phyloP scores from a whole-genome alignment of 1,140 invertebrate genomes.

The Cyclina sinensis region DNA sequence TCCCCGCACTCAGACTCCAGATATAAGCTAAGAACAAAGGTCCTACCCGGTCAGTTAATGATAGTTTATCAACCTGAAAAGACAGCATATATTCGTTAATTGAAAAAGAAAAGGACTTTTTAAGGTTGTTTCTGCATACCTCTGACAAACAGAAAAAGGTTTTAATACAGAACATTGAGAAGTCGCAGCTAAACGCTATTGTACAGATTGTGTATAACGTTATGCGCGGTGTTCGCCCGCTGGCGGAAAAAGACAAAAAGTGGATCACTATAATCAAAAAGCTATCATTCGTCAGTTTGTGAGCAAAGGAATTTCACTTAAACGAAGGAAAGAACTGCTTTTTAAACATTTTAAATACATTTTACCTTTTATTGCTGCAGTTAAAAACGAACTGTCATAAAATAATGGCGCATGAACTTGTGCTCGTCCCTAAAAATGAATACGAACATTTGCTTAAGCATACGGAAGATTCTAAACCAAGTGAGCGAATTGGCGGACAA shows the following conservation, averaged over 20 bases:
- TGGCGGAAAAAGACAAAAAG: conserved; percentile 53
- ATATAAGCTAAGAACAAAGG: conserved; percentile 50
- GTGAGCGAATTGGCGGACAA: neutral
- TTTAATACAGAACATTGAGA: conserved; percentile 37
- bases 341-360: conserved; percentile 41
- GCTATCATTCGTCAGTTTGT: conserved; percentile 50
- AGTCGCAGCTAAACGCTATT: conserved; percentile 53
- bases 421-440: conserved; percentile 37
- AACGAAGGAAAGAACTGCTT: conserved; percentile 48
- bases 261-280: conserved; percentile 27
- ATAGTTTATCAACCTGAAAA: conserved; percentile 47
- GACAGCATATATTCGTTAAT: conserved; percentile 40
- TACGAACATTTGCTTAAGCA: conserved; percentile 33
- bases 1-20: conserved; percentile 50
- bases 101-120: conserved; percentile 45
- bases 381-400: conserved; percentile 22
- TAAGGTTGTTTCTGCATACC: conserved; percentile 7
- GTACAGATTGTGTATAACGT: conserved; percentile 58
- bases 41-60: conserved; percentile 52
- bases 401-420: conserved; percentile 37
- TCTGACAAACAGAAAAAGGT: conserved; percentile 46
- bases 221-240: conserved; percentile 6
- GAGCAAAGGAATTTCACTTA: conserved; percentile 42
- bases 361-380: conserved; percentile 26
- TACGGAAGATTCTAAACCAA: neutral